Percentiles rank a stretch among this genome's conserved stretches.
These are phyloP conservation scores for Ypsolopha sequella DNA, from an alignment of 2,888 invertebrate genomes.

Conservation along the genomic window DNA sequence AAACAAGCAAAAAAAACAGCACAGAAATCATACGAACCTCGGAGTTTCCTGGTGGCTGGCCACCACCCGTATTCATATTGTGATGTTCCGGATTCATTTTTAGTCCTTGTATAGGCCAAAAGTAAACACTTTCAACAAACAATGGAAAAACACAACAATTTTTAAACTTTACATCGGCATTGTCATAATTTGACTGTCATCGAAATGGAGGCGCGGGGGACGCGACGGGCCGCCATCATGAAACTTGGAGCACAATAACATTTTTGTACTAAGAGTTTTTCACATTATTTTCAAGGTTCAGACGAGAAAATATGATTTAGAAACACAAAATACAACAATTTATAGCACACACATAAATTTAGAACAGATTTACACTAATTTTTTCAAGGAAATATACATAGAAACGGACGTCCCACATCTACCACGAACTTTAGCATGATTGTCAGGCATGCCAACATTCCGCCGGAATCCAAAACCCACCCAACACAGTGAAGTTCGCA, in stretches of 20 bases:
- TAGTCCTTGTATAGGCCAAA: slow-evolving; percentile 28
- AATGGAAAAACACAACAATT: slow-evolving; percentile 53
- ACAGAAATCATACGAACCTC: slow-evolving; percentile 52
- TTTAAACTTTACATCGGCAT: slow-evolving; percentile 60
- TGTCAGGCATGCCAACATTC: not conserved
- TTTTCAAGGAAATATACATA: not conserved
- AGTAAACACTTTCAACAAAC: slow-evolving; percentile 30
- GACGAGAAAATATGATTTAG: too few relatives aligned
- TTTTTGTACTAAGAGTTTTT: slow-evolving; percentile 21
- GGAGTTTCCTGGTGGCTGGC: slow-evolving; percentile 65
- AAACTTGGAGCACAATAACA: slow-evolving; percentile 69
- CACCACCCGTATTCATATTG: slow-evolving; percentile 72
- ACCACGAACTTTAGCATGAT: not conserved
- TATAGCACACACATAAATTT: not conserved
- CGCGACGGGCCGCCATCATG: slow-evolving; percentile 77
- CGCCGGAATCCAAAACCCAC: not conserved
- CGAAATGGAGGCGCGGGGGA: slow-evolving; percentile 76
- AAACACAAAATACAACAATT: not conserved
- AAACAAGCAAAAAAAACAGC: slow-evolving; percentile 23
- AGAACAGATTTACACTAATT: not conserved
- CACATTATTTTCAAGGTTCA: not conserved
- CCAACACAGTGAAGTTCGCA: not conserved
- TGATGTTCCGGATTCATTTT: slow-evolving; percentile 67
- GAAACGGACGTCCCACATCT: not conserved
- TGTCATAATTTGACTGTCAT: slow-evolving; percentile 74